Percentiles rank a stretch among this genome's conserved stretches.
These are phyloP conservation scores for Microtus montanus DNA, from an alignment of 2,113 vertebrate species.

Conservation along the genomic window DNA sequence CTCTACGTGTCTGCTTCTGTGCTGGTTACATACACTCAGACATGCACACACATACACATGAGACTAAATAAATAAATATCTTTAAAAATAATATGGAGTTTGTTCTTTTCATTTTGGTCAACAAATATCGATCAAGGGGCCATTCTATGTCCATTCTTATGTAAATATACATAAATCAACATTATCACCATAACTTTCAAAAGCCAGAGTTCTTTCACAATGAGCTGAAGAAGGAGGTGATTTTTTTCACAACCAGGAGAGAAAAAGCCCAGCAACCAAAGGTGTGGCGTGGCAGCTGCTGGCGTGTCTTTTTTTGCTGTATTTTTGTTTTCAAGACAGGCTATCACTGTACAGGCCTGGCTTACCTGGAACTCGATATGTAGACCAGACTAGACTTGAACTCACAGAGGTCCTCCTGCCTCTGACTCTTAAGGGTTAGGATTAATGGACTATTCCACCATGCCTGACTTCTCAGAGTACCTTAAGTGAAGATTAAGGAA, in stretches of 20 bases:
- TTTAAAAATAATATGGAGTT: neutral
- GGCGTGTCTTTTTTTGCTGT: neutral
- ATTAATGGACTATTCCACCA: neutral
- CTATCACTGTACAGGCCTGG: neutral
- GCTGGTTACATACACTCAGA: neutral
- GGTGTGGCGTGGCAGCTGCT: neutral
- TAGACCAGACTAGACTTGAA: neutral
- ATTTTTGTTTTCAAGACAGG: neutral
- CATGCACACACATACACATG: neutral
- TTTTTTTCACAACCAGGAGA: neutral
- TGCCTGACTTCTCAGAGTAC: neutral
- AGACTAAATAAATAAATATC: neutral
- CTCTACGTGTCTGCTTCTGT: neutral
- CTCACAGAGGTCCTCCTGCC: neutral
- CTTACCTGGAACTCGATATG: neutral
- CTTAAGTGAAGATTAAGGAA: neutral
- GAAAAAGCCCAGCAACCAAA: neutral
- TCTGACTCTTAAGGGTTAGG: neutral
- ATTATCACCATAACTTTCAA: neutral
- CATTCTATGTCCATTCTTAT: neutral
- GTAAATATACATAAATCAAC: neutral
- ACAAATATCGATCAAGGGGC: neutral
- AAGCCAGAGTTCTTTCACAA: neutral
- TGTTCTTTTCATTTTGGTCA: slow-evolving; percentile 13
- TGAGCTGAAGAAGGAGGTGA: neutral